These are phyloP conservation scores for Mamestra brassicae DNA, from an alignment of 2,888 invertebrate species.

Conservation along the genomic window DNA sequence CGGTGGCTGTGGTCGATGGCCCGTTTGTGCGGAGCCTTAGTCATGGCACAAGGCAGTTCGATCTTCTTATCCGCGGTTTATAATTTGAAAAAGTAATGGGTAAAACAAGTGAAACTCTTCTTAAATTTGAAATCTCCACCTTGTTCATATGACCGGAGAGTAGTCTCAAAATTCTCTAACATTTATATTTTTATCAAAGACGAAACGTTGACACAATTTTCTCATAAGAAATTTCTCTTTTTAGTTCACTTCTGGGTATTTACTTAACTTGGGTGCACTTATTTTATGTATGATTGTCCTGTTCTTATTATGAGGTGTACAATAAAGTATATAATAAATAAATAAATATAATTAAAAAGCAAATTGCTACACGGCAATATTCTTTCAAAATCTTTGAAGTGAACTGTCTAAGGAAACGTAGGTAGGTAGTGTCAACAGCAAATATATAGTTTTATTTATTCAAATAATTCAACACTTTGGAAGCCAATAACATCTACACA, in stretches of 20 bases:
- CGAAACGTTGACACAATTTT: not conserved
- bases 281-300: too few relatives aligned
- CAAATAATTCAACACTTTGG: not conserved
- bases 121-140: too few relatives aligned
- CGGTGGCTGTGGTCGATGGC: too few relatives aligned
- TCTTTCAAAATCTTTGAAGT: slow-evolving; percentile 33
- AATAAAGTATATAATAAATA: too few relatives aligned
- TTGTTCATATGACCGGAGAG: too few relatives aligned
- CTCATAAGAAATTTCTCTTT: slow-evolving; percentile 14
- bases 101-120: too few relatives aligned
- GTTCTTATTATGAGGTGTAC: too few relatives aligned
- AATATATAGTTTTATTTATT: not conserved
- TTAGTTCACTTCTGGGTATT: slow-evolving; percentile 15
- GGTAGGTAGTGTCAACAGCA: not conserved
- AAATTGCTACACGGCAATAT: slow-evolving; percentile 16
- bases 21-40: too few relatives aligned
- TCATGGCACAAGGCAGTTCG: too few relatives aligned
- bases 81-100: too few relatives aligned
- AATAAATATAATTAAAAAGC: slow-evolving; percentile 41
- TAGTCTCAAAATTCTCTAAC: not conserved
- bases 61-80: too few relatives aligned
- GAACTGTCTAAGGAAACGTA: slow-evolving; percentile 7
- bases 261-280: too few relatives aligned
- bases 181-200: not conserved
- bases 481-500: not conserved